Percentiles rank a stretch among this genome's conserved stretches.
These are phyloP conservation scores for Aphelenchoides besseyi DNA, from an alignment of 1,140 invertebrate species.

Conservation along the genomic window DNA sequence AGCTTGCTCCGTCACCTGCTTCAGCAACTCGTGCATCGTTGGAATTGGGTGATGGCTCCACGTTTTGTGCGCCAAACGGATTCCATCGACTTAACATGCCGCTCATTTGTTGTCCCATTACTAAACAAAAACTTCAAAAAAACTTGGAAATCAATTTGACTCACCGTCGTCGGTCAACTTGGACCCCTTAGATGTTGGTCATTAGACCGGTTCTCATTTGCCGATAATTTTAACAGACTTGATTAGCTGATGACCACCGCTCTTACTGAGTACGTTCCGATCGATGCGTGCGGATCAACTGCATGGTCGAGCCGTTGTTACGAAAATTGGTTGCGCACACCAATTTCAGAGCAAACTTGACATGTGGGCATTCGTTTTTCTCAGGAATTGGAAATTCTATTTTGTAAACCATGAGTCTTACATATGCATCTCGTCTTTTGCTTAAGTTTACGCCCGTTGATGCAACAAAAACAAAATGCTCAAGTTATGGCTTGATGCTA, in stretches of 20 bases:
- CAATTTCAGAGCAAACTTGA: not conserved
- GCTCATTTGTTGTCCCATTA: not conserved
- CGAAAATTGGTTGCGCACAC: not conserved
- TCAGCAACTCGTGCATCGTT: not conserved
- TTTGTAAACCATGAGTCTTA: too few species aligned
- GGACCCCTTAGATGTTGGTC: too few species aligned
- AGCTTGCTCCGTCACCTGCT: not conserved
- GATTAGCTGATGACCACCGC: too few species aligned
- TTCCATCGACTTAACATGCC: not conserved
- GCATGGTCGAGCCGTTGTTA: too few species aligned
- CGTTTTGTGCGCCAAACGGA: not conserved
- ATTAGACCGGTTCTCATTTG: too few species aligned
- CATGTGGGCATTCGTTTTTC: too few species aligned
- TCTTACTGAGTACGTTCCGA: too few species aligned
- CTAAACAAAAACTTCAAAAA: not conserved
- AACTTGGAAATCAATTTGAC: not conserved
- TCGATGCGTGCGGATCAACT: constrained; percentile 1
- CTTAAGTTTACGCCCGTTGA: constrained; percentile 18
- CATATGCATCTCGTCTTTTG: constrained; percentile 27
- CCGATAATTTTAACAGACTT: too few species aligned
- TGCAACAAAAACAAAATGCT: constrained; percentile 21
- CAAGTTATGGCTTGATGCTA: constrained; percentile 29
- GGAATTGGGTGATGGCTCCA: not conserved
- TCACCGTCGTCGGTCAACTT: too few species aligned
- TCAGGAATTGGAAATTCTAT: too few species aligned